Conservation (phyloP, 2,797 vertebrate species). For the Platyrinchus mystaceus region DNA sequence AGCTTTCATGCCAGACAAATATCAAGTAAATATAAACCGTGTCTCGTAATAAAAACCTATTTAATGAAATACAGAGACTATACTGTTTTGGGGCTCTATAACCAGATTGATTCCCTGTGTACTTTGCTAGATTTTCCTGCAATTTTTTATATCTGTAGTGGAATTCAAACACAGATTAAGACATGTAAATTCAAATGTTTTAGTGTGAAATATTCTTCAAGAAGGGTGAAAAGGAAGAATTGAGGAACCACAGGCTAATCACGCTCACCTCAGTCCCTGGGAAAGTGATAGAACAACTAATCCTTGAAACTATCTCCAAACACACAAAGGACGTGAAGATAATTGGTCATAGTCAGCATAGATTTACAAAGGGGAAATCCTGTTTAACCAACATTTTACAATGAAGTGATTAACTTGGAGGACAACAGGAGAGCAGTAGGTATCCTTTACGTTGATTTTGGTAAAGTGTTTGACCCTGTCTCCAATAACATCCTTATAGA, state of each 20-base stretch:
- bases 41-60: neutral
- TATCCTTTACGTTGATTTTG: neutral
- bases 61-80: conserved; percentile 20
- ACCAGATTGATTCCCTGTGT: neutral
- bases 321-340: neutral
- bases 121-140: neutral
- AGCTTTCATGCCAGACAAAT: neutral
- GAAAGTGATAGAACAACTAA: neutral
- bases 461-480: neutral
- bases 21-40: conserved; percentile 18
- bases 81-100: neutral
- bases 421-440: neutral
- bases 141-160: neutral
- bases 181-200: neutral
- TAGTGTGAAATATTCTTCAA: neutral
- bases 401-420: neutral
- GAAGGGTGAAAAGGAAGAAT: neutral
- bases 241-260: neutral
- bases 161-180: neutral
- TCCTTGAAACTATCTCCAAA: neutral
- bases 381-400: neutral
- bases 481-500: neutral
- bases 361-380: neutral
- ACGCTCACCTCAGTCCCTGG: neutral
- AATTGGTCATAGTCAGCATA: neutral